A percentile compares a stretch with the other conserved stretches of the same genome.
phyloP scores from a whole-genome alignment of 2,888 invertebrate genomes.

The Sceliomorpha sp. region DNA sequence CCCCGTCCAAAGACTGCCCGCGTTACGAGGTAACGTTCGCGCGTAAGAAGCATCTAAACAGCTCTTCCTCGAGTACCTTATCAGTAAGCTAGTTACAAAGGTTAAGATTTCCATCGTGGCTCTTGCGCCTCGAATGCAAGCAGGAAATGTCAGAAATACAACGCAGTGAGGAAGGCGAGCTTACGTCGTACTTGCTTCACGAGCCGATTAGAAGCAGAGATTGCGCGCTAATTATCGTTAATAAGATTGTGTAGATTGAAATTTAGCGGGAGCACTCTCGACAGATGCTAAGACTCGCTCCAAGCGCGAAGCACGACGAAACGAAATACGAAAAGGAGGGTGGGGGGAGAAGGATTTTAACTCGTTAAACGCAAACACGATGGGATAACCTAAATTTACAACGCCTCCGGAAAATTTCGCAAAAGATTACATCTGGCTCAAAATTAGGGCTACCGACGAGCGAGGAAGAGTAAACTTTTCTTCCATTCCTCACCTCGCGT shows the following conservation, averaged over 20 bases:
- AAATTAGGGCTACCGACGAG: too few species aligned
- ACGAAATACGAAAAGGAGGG: slow-evolving; percentile 9
- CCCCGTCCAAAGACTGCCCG: too few species aligned
- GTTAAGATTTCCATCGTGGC: slow-evolving; percentile 38
- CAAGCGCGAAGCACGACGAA: slow-evolving; percentile 32
- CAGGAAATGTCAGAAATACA: slow-evolving; percentile 30
- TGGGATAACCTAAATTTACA: too few species aligned
- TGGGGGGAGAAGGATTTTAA: slow-evolving; percentile 10
- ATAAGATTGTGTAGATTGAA: slow-evolving; percentile 69
- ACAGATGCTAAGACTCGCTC: slow-evolving; percentile 24
- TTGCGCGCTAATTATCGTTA: slow-evolving; percentile 70
- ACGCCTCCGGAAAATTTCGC: too few species aligned
- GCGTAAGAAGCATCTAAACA: slow-evolving; percentile 38
- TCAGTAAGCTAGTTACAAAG: slow-evolving; percentile 33
- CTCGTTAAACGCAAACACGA: slow-evolving; percentile 17
- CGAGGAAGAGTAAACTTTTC: too few species aligned
- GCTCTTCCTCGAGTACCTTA: slow-evolving; percentile 26
- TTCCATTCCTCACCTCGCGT: too few species aligned
- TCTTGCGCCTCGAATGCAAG: slow-evolving; percentile 41
- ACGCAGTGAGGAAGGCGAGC: slow-evolving; percentile 9
- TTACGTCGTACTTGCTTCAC: slow-evolving; percentile 36
- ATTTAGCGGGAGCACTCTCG: slow-evolving; percentile 57
- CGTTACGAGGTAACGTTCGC: slow-evolving; percentile 12
- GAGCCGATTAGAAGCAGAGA: slow-evolving; percentile 58
- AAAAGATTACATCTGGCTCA: too few species aligned